Conservation (phyloP, 2,797 vertebrate species). For the Anisognathus igniventris region DNA sequence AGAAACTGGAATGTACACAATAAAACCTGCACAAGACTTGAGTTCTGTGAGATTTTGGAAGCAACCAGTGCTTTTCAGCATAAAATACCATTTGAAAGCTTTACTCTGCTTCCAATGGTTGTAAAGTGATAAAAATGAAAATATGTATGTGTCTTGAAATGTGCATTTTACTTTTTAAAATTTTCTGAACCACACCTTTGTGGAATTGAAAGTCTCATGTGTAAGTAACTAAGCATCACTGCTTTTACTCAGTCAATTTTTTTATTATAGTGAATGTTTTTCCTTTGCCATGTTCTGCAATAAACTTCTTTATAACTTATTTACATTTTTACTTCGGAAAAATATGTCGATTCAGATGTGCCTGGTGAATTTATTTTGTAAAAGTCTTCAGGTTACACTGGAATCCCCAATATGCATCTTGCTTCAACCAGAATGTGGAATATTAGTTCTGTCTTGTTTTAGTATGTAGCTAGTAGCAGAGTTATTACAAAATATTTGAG, state of each 20-base stretch:
- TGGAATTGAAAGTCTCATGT: slow-evolving; percentile 14
- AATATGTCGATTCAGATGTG: background rate
- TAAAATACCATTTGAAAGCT: slow-evolving; percentile 43
- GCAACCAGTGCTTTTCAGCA: slow-evolving; percentile 12
- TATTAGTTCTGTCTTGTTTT: background rate
- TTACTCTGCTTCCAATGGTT: slow-evolving; percentile 12
- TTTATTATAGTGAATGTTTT: background rate
- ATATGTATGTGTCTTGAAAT: slow-evolving; percentile 15
- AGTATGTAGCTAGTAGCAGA: background rate
- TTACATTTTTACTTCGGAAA: background rate
- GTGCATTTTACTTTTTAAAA: background rate
- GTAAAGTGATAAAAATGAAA: slow-evolving; percentile 54
- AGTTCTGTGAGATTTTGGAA: slow-evolving; percentile 53
- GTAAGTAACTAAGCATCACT: background rate
- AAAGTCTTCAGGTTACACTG: background rate
- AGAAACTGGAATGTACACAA: slow-evolving; percentile 64
- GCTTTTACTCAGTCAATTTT: background rate
- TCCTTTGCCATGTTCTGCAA: background rate
- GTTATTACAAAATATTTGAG: background rate
- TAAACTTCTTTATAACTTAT: background rate
- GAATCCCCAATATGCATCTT: background rate
- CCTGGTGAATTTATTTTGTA: background rate
- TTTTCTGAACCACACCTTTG: slow-evolving; percentile 39
- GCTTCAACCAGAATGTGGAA: background rate
- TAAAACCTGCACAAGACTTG: slow-evolving; percentile 59